A percentile compares a stretch with the other conserved stretches of the same genome.
phyloP scores from a whole-genome alignment of 1,140 invertebrate genomes.

The Ceratosolen solmsi region DNA sequence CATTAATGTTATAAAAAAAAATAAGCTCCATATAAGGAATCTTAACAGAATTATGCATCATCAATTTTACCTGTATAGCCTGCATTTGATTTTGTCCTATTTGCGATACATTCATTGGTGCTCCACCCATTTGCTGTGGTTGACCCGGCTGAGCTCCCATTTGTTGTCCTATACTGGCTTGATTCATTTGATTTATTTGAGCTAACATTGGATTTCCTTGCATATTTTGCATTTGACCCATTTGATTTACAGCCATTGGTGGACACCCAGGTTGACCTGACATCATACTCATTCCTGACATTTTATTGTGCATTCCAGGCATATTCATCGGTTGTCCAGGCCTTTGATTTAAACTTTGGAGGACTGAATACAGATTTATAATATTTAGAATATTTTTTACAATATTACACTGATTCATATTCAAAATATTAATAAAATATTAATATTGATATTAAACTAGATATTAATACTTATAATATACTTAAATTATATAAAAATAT shows the following conservation, averaged over 20 bases:
- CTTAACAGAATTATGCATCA: too few species aligned
- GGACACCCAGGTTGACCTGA: slow-evolving; percentile 66
- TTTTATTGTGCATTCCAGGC: slow-evolving; percentile 77
- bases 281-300: slow-evolving; percentile 72
- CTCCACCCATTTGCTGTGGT: slow-evolving; percentile 42
- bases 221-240: slow-evolving; percentile 68
- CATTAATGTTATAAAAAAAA: too few species aligned
- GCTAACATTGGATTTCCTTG: slow-evolving; percentile 69
- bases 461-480: slow-evolving; percentile 1
- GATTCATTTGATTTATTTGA: slow-evolving; percentile 70
- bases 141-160: slow-evolving; percentile 56
- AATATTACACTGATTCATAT: too few species aligned
- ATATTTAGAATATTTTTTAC: background rate
- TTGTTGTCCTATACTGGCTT: slow-evolving; percentile 66
- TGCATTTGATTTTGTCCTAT: slow-evolving; percentile 67
- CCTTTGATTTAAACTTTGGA: slow-evolving; percentile 77
- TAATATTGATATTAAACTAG: background rate
- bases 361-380: slow-evolving; percentile 64
- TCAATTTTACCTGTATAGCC: slow-evolving; percentile 64
- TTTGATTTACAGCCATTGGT: slow-evolving; percentile 63
- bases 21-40: too few species aligned
- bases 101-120: slow-evolving; percentile 55
- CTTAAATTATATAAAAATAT: too few species aligned
- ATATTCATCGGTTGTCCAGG: slow-evolving; percentile 76
- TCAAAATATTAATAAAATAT: too few species aligned